These are phyloP conservation scores for Cataglyphis hispanica DNA, from an alignment of 1,140 invertebrate species.

Conservation along the genomic window DNA sequence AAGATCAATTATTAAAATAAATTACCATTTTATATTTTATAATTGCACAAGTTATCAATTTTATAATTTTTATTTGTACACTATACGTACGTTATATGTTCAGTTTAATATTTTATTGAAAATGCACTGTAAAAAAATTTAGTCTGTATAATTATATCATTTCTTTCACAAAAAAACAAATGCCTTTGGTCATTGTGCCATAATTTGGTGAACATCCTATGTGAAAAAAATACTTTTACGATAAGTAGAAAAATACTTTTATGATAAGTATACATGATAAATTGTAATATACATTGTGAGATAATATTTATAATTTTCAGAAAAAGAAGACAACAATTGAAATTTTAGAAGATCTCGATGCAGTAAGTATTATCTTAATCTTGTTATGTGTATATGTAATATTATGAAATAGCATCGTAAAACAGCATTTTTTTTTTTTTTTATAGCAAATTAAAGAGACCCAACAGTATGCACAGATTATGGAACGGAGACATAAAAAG, in stretches of 20 bases:
- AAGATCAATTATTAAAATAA: too few relatives aligned
- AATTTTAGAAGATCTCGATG: conserved; percentile 92
- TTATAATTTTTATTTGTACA: not conserved
- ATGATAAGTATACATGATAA: not conserved
- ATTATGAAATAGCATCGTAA: conserved; percentile 55
- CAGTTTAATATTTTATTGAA: conserved; percentile 16
- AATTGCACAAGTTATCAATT: too few relatives aligned
- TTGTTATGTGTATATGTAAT: conserved; percentile 44
- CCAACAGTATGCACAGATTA: conserved; percentile 92
- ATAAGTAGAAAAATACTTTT: not conserved
- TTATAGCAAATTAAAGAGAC: conserved; percentile 92
- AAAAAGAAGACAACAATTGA: conserved; percentile 93
- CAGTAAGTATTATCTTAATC: conserved; percentile 80
- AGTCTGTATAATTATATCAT: not conserved
- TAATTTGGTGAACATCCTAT: not conserved
- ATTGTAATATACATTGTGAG: not conserved
- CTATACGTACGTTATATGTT: conserved; percentile 1
- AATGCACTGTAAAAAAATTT: not conserved
- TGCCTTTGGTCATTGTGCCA: not conserved
- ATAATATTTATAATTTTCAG: conserved; percentile 86
- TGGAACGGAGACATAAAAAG: conserved; percentile 92
- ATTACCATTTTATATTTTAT: too few relatives aligned
- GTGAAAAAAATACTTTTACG: not conserved
- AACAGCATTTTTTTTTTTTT: conserved; percentile 72
- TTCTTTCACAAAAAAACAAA: not conserved